Base-by-base conservation (phyloP, 2,797 vertebrate genomes). In the Enteromius afrohamiltoni region DNA sequence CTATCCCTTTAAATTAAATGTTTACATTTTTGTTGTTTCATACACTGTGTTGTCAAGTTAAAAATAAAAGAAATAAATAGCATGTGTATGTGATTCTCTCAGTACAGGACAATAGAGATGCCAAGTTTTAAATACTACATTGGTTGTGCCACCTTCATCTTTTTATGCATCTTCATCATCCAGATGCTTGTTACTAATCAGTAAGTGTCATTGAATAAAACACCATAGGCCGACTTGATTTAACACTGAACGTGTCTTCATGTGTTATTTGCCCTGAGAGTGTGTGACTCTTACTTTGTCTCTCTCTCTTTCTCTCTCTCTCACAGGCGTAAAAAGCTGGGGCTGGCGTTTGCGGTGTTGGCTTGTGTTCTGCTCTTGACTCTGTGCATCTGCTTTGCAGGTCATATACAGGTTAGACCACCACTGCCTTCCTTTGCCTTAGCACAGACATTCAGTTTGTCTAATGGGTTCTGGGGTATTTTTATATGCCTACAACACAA, bases 61-160 rank as follows among this genome's bases (percentile, higher is more conserved):
- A n/a, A 55, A 51, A 53, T 53, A 1, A 3, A 75, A 55, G 21
- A 76, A 55, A 45, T 3, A 29, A 77, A 47, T 19, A 29, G 26
- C 49, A 19, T 37, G 34, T 51, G n/a, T 81, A 1, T 82, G 11
- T 81, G 42, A 26, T 29, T 87, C 67, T 84, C 45, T 87, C 85
- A 99, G 98, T 99, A 98, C 90, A 96, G 97, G 87, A 95, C 95
- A 42, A 95, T 96, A 76, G 95, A 97, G 86, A 93, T 99, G 83
- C 95, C 95, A 0, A 94, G 94, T 89, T 95, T 97, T 91, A 96
- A 96, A 87, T 93, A 96, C 86, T 97, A 98, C 88, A 96, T 98
- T 0, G 93, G 84, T 6, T 99, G 97, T 67, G 97, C 97, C 83
- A 86, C 94, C 81, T 90, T 97, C 62, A 94, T 98, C 89, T 97